These are phyloP conservation scores for Todiramphus saurophagus DNA, from an alignment of 2,113 vertebrate genomes.

Conservation along the genomic window DNA sequence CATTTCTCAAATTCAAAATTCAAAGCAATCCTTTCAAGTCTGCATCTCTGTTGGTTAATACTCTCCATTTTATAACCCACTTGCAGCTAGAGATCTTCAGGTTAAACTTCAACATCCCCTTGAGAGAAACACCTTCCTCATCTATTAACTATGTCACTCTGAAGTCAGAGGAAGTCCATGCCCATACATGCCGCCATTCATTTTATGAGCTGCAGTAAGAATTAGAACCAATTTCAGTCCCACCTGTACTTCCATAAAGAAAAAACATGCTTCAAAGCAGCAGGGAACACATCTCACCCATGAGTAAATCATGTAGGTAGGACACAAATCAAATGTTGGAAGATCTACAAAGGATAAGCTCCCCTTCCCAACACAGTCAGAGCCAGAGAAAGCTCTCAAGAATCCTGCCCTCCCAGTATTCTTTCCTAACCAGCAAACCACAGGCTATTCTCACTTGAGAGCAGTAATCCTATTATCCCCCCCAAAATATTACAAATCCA, in stretches of 20 bases:
- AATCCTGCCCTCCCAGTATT: not conserved
- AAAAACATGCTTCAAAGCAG: not conserved
- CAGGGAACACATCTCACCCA: not conserved
- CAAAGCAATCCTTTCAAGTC: not conserved
- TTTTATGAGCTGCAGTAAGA: not conserved
- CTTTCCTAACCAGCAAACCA: not conserved
- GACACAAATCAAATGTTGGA: not conserved
- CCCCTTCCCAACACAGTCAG: not conserved
- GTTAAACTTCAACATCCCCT: not conserved
- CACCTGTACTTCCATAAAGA: not conserved
- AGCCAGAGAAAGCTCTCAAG: not conserved
- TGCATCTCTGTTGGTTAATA: not conserved
- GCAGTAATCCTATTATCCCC: not conserved
- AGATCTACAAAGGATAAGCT: not conserved
- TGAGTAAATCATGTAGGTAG: accelerated
- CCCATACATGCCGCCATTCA: not conserved
- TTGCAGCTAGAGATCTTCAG: not conserved
- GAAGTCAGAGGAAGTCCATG: not conserved
- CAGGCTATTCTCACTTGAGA: not conserved
- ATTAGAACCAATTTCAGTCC: not conserved
- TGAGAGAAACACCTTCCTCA: not conserved
- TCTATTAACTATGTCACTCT: not conserved
- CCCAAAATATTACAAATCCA: not conserved
- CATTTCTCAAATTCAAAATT: not conserved
- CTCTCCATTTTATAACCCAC: not conserved